Evolutionary conservation across 2,113 vertebrate species (phyloP).

Genomic region (Cyphomyrus discorhynchus): DNA sequence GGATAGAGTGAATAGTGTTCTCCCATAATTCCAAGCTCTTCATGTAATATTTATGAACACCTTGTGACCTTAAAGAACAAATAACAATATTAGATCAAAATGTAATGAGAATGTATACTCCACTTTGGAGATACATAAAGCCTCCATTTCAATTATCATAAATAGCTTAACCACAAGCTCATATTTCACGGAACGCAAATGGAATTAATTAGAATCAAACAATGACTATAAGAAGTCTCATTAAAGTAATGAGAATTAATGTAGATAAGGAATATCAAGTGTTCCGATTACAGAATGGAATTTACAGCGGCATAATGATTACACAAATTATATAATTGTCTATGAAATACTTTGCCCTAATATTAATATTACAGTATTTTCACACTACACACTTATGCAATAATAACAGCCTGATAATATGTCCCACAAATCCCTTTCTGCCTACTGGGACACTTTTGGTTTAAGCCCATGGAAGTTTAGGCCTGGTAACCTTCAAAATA

Average conservation of each 20-base stretch:
- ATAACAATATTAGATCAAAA: background rate
- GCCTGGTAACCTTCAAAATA: background rate
- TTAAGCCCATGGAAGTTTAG: background rate
- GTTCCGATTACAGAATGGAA: background rate
- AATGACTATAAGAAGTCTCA: background rate
- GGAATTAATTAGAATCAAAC: conserved; percentile 1
- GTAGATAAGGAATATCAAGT: background rate
- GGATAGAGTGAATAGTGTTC: background rate
- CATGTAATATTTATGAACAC: conserved; percentile 5
- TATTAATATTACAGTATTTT: background rate
- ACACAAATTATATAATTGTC: background rate
- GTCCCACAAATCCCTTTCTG: background rate
- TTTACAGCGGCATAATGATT: background rate
- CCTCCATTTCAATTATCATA: conserved; percentile 4
- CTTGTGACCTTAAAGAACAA: conserved; percentile 8
- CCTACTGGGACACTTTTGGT: background rate
- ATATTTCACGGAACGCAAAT: background rate
- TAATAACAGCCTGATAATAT: background rate
- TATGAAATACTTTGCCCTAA: background rate
- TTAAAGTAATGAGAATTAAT: background rate
- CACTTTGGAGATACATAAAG: conserved; percentile 1
- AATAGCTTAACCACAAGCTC: background rate
- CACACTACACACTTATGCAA: background rate
- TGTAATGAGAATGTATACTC: conserved; percentile 1
- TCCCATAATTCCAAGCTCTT: background rate